These are phyloP conservation scores for Poeciliopsis presidionis DNA, from an alignment of 2,797 vertebrate species.

Conservation along the genomic window DNA sequence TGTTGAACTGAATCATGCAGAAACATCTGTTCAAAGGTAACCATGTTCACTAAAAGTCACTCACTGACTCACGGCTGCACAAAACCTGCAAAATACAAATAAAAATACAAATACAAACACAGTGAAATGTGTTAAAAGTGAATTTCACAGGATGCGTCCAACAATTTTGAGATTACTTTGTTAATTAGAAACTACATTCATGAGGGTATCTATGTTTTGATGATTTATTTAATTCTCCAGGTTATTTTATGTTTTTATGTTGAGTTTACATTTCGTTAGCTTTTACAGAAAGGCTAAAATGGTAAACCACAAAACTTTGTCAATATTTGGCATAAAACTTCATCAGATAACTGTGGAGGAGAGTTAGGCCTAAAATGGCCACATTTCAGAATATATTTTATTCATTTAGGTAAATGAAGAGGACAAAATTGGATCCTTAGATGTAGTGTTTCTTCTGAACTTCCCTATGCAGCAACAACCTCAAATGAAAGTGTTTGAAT, in stretches of 20 bases:
- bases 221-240: not conserved
- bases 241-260: not conserved
- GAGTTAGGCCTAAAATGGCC: not conserved
- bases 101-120: not conserved
- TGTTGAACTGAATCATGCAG: not conserved
- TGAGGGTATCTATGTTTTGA: constrained; percentile 6
- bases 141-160: not conserved
- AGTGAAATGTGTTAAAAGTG: not conserved
- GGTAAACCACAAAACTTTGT: not conserved
- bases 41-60: not conserved
- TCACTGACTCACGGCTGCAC: not conserved
- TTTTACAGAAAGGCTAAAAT: not conserved
- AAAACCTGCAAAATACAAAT: not conserved
- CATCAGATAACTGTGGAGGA: not conserved
- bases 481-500: not conserved
- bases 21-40: constrained; percentile 8
- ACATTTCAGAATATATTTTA: not conserved
- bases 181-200: not conserved
- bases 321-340: not conserved
- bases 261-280: not conserved
- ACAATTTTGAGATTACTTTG: not conserved
- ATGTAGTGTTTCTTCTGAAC: not conserved
- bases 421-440: not conserved
- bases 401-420: not conserved
- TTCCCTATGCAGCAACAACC: not conserved